These are phyloP conservation scores for Acleris literana DNA, from an alignment of 2,888 invertebrate species.

Conservation along the genomic window DNA sequence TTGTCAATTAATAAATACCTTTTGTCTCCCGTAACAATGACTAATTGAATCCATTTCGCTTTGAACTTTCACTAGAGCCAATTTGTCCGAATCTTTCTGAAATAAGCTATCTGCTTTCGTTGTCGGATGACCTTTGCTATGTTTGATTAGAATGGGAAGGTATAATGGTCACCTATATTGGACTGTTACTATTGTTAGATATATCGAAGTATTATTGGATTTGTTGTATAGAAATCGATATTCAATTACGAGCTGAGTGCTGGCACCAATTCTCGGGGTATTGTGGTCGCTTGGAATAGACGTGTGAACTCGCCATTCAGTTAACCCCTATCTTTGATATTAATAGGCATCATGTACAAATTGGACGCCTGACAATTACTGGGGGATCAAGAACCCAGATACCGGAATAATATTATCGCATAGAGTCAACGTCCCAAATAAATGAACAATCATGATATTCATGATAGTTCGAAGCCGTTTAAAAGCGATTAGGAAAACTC, in stretches of 20 bases:
- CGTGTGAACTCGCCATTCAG: conserved; percentile 11
- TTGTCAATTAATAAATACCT: conserved; percentile 31
- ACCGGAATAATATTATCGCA: no score
- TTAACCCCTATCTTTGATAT: conserved; percentile 5
- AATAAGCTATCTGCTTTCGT: conserved; percentile 6
- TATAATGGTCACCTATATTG: conserved; percentile 2
- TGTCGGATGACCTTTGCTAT: conserved; percentile 10
- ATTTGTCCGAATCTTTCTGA: conserved; percentile 10
- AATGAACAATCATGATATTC: no score
- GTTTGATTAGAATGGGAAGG: neutral
- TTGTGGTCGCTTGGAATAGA: conserved; percentile 21
- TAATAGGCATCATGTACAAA: neutral
- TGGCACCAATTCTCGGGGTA: conserved; percentile 19
- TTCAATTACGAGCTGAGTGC: conserved; percentile 20
- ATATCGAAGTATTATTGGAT: conserved; percentile 7
- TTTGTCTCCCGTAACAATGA: conserved; percentile 26
- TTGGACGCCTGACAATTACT: no score
- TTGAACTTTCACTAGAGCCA: conserved; percentile 26
- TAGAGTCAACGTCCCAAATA: no score
- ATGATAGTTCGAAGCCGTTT: no score
- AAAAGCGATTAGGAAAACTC: no score
- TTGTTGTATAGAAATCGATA: conserved; percentile 34
- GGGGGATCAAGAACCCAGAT: no score
- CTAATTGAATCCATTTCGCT: conserved; percentile 17
- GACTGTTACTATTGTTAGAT: neutral